Evolutionary conservation across 2,888 invertebrate genomes (phyloP).

Genomic region (Dicranocentrus wangi): DNA sequence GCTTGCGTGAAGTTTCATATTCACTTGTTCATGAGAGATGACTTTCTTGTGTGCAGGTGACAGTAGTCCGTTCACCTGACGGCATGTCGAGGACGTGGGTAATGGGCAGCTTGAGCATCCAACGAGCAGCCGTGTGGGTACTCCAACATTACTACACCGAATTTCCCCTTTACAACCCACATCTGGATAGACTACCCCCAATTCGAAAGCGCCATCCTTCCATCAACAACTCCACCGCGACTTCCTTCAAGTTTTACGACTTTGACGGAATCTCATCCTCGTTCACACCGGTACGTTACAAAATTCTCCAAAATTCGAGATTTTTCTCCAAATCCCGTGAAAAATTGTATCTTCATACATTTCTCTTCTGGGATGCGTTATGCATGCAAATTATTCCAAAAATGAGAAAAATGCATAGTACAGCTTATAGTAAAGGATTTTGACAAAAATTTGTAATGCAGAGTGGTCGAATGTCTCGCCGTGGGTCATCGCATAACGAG

Average conservation of each 20-base stretch:
- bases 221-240: slow-evolving; percentile 65
- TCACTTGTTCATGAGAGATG: neutral
- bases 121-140: slow-evolving; percentile 95
- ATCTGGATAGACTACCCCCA: slow-evolving; percentile 88
- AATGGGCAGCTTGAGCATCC: slow-evolving; percentile 93
- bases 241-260: slow-evolving; percentile 94
- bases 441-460: slow-evolving; percentile 32
- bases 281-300: slow-evolving; percentile 69
- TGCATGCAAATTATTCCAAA: slow-evolving; percentile 23
- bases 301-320: too few relatives aligned
- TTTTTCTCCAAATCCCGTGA: too few relatives aligned
- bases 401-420: slow-evolving; percentile 13
- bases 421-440: too few relatives aligned
- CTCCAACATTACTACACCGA: slow-evolving; percentile 96
- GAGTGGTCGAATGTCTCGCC: slow-evolving; percentile 73
- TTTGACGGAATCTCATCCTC: slow-evolving; percentile 82
- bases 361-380: too few relatives aligned
- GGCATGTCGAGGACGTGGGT: slow-evolving; percentile 91
- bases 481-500: slow-evolving; percentile 96
- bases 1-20: neutral
- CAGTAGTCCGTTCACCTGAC: slow-evolving; percentile 93
- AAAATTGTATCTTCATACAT: neutral
- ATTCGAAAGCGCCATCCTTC: slow-evolving; percentile 70
- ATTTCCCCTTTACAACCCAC: slow-evolving; percentile 97
- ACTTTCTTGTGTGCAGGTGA: slow-evolving; percentile 72